These are phyloP conservation scores for Colinus virginianus DNA, from an alignment of 2,113 vertebrate species.

Conservation along the genomic window DNA sequence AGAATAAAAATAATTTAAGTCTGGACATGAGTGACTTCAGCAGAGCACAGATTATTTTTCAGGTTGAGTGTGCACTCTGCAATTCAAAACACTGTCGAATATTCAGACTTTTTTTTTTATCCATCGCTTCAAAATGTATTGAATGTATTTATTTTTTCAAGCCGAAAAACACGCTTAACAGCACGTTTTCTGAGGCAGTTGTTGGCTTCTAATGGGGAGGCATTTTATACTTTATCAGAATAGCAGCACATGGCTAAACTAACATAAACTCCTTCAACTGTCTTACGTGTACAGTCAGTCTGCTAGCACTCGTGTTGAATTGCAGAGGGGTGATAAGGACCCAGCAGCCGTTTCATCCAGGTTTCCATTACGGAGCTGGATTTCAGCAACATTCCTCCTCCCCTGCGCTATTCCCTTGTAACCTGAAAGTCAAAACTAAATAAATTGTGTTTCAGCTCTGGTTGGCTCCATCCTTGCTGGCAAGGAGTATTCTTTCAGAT, in stretches of 20 bases:
- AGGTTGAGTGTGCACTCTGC: conserved; percentile 37
- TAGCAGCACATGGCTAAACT: conserved; percentile 59
- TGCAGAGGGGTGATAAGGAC: conserved; percentile 60
- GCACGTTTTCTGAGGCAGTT: conserved; percentile 26
- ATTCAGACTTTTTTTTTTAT: background rate
- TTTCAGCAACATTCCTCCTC: conserved; percentile 12
- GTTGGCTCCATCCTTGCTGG: background rate
- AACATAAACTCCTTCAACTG: conserved; percentile 19
- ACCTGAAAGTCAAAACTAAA: background rate
- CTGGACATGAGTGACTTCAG: conserved; percentile 20
- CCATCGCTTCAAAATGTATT: background rate
- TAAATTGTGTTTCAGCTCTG: background rate
- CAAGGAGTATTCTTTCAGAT: background rate
- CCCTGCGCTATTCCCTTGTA: background rate
- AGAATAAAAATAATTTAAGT: conserved; percentile 33
- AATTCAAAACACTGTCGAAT: conserved; percentile 16
- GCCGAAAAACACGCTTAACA: background rate
- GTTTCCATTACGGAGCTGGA: conserved; percentile 40
- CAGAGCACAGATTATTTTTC: conserved; percentile 12
- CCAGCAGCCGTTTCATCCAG: conserved; percentile 49
- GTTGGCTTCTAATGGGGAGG: conserved; percentile 15
- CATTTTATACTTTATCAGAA: conserved; percentile 63
- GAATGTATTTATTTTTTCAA: background rate
- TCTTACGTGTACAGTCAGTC: background rate
- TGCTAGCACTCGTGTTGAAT: background rate